phyloP scores from a whole-genome alignment of 2,113 vertebrate genomes.

The Parus major region DNA sequence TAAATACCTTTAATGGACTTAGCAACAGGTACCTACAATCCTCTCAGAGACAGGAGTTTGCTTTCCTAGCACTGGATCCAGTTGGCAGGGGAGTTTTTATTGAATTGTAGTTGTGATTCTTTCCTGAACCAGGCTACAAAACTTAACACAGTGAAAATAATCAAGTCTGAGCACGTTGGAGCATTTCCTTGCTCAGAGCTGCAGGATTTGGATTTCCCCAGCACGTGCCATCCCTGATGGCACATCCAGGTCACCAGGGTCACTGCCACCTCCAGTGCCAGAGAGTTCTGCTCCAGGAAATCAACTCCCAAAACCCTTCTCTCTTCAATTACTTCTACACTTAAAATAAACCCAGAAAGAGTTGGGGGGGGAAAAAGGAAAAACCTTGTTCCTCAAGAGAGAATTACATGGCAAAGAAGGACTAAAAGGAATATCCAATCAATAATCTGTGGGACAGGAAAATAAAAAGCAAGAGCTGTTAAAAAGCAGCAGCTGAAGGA shows the following conservation, averaged over 20 bases:
- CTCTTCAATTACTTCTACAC: background rate
- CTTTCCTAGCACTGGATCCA: background rate
- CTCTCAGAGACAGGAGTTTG: background rate
- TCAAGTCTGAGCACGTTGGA: background rate
- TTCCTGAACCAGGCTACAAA: background rate
- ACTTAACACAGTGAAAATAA: background rate
- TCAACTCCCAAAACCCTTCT: background rate
- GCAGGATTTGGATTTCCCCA: background rate
- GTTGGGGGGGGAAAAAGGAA: rapidly evolving
- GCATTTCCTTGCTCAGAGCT: background rate
- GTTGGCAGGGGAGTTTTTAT: background rate
- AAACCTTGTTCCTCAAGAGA: background rate
- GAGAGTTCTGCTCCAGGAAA: background rate
- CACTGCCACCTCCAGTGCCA: background rate
- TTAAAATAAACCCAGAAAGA: background rate
- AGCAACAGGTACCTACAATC: slow-evolving; percentile 47
- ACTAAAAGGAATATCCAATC: background rate
- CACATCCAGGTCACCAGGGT: background rate
- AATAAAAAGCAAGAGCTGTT: background rate
- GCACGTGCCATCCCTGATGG: background rate
- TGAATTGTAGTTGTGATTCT: background rate
- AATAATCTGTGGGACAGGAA: background rate
- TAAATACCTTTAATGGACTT: slow-evolving; percentile 48
- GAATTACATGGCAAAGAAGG: background rate
- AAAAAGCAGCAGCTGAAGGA: background rate